These are phyloP conservation scores for Miniopterus natalensis DNA, from an alignment of 2,113 vertebrate species.

Conservation along the genomic window DNA sequence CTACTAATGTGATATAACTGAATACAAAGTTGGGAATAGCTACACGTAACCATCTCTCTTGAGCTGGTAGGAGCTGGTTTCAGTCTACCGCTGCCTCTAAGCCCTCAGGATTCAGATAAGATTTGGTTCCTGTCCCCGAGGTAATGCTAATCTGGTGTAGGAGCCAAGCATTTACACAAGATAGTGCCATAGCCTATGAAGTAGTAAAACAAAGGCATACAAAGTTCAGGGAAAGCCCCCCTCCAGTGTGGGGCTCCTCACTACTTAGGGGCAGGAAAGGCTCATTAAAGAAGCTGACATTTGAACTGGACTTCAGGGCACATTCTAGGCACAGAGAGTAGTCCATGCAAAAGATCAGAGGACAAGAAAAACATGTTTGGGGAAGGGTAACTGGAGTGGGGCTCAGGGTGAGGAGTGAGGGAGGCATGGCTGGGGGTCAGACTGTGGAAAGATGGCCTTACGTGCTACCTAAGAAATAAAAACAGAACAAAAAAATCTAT, in stretches of 20 bases:
- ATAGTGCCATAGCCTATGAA: background rate
- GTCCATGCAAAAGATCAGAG: background rate
- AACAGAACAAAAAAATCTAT: background rate
- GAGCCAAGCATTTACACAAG: background rate
- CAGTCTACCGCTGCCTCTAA: background rate
- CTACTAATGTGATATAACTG: background rate
- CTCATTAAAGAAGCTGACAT: background rate
- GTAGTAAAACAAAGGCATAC: background rate
- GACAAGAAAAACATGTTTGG: background rate
- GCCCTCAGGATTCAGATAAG: background rate
- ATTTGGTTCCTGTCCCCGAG: background rate
- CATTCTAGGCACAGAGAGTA: background rate
- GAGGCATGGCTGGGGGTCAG: background rate
- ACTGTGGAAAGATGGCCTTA: background rate
- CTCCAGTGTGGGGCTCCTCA: no score
- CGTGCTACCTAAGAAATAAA: background rate
- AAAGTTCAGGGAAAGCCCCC: background rate
- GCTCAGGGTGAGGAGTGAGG: background rate
- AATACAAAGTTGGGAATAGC: background rate
- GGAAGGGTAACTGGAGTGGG: background rate
- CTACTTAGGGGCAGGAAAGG: background rate
- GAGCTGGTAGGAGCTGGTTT: background rate
- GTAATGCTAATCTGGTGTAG: background rate
- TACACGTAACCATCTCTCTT: background rate
- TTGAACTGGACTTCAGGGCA: background rate